A percentile compares a stretch with the other conserved stretches of the same genome.
These are phyloP conservation scores for Eupsilia transversa DNA, from an alignment of 2,888 invertebrate species.

Conservation along the genomic window DNA sequence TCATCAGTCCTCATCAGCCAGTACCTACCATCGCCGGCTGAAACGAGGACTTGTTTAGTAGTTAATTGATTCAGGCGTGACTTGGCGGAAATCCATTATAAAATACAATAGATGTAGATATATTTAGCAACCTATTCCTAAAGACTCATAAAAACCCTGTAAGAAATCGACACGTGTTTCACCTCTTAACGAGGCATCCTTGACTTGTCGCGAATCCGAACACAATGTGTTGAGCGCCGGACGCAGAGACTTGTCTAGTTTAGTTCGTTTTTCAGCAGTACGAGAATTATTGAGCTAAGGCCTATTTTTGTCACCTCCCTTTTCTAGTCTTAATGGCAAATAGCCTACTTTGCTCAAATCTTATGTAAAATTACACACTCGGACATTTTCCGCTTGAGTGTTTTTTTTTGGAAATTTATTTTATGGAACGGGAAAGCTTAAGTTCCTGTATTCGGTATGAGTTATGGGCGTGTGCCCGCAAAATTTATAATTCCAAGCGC, in stretches of 20 bases:
- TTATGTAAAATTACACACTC: background rate
- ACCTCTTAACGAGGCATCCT: too few relatives aligned
- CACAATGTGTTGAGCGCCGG: too few relatives aligned
- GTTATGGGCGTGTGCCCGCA: slow-evolving; percentile 33
- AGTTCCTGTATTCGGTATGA: slow-evolving; percentile 38
- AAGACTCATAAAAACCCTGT: too few relatives aligned
- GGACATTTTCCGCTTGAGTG: background rate
- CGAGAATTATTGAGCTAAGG: background rate
- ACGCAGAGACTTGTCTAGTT: too few relatives aligned
- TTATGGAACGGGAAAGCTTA: slow-evolving; percentile 19
- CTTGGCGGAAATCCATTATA: too few relatives aligned
- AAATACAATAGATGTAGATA: too few relatives aligned
- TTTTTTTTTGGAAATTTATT: slow-evolving; percentile 35
- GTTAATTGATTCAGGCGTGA: too few relatives aligned
- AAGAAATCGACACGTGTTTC: too few relatives aligned
- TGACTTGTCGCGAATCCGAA: too few relatives aligned
- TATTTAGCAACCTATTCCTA: too few relatives aligned
- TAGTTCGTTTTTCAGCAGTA: too few relatives aligned
- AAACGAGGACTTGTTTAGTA: background rate
- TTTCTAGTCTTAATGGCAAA: background rate
- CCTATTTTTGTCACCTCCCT: background rate
- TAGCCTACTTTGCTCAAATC: background rate
- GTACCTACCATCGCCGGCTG: background rate
- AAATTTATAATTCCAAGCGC: slow-evolving; percentile 45
- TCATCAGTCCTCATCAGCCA: background rate